phyloP scores from a whole-genome alignment of 1,140 invertebrate genomes.

The Monochamus saltuarius region DNA sequence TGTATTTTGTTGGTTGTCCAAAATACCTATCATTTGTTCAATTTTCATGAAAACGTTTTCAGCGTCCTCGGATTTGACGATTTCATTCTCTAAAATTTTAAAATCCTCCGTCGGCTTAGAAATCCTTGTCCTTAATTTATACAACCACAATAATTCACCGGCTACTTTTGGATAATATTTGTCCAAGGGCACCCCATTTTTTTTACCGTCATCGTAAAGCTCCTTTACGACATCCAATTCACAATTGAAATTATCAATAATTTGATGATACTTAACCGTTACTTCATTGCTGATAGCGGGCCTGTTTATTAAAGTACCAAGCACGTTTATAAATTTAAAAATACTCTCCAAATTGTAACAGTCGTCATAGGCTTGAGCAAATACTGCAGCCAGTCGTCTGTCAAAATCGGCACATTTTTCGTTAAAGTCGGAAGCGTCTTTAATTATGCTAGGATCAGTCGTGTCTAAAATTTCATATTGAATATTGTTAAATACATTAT shows the following conservation, averaged over 20 bases:
- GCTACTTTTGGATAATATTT: conserved; percentile 71
- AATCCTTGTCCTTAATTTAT: conserved; percentile 66
- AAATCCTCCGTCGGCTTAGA: conserved; percentile 62
- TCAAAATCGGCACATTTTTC: conserved; percentile 66
- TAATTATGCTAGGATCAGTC: conserved; percentile 64
- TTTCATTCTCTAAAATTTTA: conserved; percentile 56
- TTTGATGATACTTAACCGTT: conserved; percentile 58
- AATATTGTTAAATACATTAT: conserved; percentile 68
- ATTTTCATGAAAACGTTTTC: conserved; percentile 47
- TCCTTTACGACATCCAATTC: conserved; percentile 67
- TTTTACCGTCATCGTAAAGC: conserved; percentile 55
- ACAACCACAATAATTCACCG: conserved; percentile 70
- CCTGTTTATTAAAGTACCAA: conserved; percentile 70
- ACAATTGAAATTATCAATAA: conserved; percentile 62
- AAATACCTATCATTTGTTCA: conserved; percentile 47
- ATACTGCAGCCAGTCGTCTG: conserved; percentile 70
- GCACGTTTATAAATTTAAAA: conserved; percentile 68
- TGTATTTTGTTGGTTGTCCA: conserved; percentile 45
- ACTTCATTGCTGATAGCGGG: conserved; percentile 70
- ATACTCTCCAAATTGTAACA: conserved; percentile 68
- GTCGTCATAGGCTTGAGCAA: conserved; percentile 75
- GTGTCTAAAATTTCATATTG: conserved; percentile 70
- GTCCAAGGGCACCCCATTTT: conserved; percentile 60
- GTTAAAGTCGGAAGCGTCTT: conserved; percentile 64
- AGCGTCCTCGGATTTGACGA: conserved; percentile 44